A percentile compares a stretch with the other conserved stretches of the same genome.
Conservation (phyloP, 2,888 invertebrate genomes). For the Plebejus melissa region DNA sequence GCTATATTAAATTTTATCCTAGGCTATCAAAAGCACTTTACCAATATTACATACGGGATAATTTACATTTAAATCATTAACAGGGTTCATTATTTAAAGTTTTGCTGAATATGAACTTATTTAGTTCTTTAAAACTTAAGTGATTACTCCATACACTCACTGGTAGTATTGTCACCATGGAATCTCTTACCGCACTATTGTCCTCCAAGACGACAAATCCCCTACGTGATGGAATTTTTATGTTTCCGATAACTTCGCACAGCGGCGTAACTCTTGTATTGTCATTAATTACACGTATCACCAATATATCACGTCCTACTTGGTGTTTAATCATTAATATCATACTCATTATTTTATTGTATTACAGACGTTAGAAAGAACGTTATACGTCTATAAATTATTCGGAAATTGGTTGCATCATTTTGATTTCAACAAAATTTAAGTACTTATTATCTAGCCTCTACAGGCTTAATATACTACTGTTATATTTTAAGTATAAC, state of each 20-base stretch:
- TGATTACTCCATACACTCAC: conserved; percentile 38
- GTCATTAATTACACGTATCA: conserved; percentile 22
- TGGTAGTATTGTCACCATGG: not conserved
- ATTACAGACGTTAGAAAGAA: not conserved
- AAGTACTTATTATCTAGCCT: not conserved
- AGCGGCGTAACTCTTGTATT: conserved; percentile 47
- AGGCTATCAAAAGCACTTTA: no score
- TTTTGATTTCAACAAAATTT: not conserved
- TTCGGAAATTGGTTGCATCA: not conserved
- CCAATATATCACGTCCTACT: not conserved
- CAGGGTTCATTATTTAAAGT: no score
- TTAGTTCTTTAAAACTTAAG: not conserved
- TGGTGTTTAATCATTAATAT: not conserved
- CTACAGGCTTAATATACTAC: not conserved
- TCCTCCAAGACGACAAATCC: conserved; percentile 67
- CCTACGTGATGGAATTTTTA: conserved; percentile 75
- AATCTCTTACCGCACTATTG: conserved; percentile 59
- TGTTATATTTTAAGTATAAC: not conserved
- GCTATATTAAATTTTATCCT: no score
- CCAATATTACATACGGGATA: no score
- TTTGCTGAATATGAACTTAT: no score
- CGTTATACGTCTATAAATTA: not conserved
- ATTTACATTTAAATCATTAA: no score
- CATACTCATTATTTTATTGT: not conserved
- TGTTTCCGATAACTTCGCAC: conserved; percentile 68